These are phyloP conservation scores for Eudemis profundana DNA, from an alignment of 2,888 invertebrate genomes.

Conservation along the genomic window DNA sequence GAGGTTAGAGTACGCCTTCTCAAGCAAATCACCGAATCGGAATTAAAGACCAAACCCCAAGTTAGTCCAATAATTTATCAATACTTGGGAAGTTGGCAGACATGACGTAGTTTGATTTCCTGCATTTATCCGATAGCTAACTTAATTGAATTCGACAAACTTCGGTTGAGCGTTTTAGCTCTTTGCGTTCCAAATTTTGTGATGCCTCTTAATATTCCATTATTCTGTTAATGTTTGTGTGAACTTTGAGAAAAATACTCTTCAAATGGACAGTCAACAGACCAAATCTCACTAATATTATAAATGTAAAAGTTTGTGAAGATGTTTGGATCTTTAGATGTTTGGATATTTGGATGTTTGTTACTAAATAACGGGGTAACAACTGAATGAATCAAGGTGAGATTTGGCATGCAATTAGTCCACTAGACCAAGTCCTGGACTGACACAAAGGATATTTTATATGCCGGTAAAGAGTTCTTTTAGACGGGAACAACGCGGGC, in stretches of 20 bases:
- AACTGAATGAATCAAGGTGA: too few relatives aligned
- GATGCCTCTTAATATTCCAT: conserved; percentile 26
- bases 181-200: conserved; percentile 31
- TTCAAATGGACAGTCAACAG: too few relatives aligned
- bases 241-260: neutral
- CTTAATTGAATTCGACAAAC: conserved; percentile 40
- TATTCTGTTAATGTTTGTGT: conserved; percentile 2
- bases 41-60: conserved; percentile 24
- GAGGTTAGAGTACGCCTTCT: neutral
- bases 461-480: too few relatives aligned
- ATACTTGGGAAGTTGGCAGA: conserved; percentile 40
- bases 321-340: too few relatives aligned
- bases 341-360: too few relatives aligned
- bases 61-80: conserved; percentile 42
- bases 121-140: conserved; percentile 39
- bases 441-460: too few relatives aligned
- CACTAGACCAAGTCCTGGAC: too few relatives aligned
- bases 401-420: too few relatives aligned
- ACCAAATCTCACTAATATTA: too few relatives aligned
- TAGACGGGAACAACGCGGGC: too few relatives aligned
- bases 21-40: conserved; percentile 11
- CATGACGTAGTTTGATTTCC: conserved; percentile 43
- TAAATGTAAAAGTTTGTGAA: too few relatives aligned
- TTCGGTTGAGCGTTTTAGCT: conserved; percentile 27
- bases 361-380: too few relatives aligned